Conservation (phyloP, 2,888 invertebrate genomes). For the Tenodera sinensis region DNA sequence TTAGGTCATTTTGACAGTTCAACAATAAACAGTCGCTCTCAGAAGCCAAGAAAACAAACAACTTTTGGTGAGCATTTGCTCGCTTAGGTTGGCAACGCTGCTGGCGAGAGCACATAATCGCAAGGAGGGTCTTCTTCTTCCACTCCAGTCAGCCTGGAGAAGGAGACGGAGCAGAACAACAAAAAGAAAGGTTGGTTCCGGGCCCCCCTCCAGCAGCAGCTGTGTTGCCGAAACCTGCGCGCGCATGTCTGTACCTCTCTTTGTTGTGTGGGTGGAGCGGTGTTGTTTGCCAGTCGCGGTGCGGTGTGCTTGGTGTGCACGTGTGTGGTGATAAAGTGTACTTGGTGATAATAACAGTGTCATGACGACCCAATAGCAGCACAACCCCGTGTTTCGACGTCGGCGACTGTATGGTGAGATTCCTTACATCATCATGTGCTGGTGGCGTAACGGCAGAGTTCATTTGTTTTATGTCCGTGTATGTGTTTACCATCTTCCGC, state of each 20-base stretch:
- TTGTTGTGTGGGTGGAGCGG: conserved; percentile 12
- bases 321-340: not conserved
- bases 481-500: not conserved
- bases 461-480: not conserved
- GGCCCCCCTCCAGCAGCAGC: not conserved
- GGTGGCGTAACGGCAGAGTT: not conserved
- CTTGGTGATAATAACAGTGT: not conserved
- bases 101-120: not conserved
- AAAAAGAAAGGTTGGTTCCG: not conserved
- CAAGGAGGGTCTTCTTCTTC: not conserved
- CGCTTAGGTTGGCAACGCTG: not conserved
- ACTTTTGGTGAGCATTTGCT: not conserved
- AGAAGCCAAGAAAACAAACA: not conserved
- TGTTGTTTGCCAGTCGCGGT: not conserved
- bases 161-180: not conserved
- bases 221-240: not conserved
- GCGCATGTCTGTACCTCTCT: not conserved
- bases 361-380: not conserved
- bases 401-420: not conserved
- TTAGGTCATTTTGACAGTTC: too few relatives aligned
- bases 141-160: not conserved
- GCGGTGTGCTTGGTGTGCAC: not conserved
- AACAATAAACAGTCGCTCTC: too few relatives aligned
- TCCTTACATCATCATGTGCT: not conserved
- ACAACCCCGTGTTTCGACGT: not conserved